These are phyloP conservation scores for Sylvilagus bachmani DNA, from an alignment of 2,113 vertebrate species.

Conservation along the genomic window DNA sequence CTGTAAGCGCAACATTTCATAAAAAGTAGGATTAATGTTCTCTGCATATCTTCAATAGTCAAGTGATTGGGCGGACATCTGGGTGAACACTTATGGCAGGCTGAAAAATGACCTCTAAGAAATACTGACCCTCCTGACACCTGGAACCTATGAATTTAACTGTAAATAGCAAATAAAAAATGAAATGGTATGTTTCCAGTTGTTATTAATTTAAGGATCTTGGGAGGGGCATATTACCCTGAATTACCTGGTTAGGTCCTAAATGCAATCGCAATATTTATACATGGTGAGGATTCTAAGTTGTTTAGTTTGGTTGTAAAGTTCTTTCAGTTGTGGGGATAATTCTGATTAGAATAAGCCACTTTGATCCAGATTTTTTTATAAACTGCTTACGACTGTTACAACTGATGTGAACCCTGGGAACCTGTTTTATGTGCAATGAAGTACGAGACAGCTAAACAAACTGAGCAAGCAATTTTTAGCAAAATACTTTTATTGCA, in stretches of 20 bases:
- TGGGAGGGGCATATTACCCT: background rate
- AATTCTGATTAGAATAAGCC: background rate
- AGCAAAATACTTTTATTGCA: too few species aligned
- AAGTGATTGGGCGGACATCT: background rate
- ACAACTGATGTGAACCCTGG: too few species aligned
- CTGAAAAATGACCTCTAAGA: background rate
- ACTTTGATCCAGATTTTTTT: background rate
- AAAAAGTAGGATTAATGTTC: background rate
- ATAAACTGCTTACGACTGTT: background rate
- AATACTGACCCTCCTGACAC: background rate
- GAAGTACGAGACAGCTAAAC: too few species aligned
- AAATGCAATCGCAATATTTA: background rate
- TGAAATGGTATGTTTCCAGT: background rate
- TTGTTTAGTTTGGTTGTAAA: background rate
- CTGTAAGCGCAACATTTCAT: background rate
- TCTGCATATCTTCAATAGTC: background rate
- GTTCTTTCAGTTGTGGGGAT: background rate
- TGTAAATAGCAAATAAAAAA: background rate
- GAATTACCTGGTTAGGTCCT: background rate
- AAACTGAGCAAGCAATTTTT: too few species aligned
- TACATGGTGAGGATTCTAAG: background rate
- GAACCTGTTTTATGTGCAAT: too few species aligned
- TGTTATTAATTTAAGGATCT: background rate
- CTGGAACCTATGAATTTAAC: background rate
- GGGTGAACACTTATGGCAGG: background rate